These are phyloP conservation scores for Sebastiscus tertius DNA, from an alignment of 2,797 vertebrate species.

Conservation along the genomic window DNA sequence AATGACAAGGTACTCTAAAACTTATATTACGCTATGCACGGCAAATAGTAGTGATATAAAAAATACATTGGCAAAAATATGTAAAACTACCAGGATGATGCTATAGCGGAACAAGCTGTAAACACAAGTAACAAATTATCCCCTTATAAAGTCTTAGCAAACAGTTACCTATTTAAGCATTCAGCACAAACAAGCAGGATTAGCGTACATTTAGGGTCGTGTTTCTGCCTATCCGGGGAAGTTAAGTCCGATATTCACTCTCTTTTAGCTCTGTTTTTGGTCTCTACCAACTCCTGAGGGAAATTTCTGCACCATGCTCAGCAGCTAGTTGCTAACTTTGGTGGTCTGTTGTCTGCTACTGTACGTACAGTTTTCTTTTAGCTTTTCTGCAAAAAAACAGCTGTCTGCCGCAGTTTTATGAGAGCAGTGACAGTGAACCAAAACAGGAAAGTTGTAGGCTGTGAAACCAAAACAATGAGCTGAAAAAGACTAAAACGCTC, in stretches of 20 bases:
- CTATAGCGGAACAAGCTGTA: neutral
- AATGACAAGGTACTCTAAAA: neutral
- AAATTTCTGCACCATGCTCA: neutral
- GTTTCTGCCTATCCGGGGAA: neutral
- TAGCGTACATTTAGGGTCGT: neutral
- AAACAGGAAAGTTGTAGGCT: neutral
- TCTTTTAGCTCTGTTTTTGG: neutral
- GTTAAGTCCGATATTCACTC: neutral
- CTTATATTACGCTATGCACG: neutral
- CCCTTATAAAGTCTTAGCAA: neutral
- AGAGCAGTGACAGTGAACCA: neutral
- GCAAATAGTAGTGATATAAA: neutral
- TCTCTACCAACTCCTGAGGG: neutral
- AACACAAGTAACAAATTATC: neutral
- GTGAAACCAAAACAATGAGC: neutral
- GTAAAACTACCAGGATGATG: neutral
- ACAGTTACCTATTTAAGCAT: neutral
- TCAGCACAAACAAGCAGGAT: neutral
- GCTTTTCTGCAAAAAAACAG: neutral
- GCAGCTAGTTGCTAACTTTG: neutral
- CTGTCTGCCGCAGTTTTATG: neutral
- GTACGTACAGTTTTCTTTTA: neutral
- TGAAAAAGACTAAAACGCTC: too few relatives aligned
- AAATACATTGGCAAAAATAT: neutral
- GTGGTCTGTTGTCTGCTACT: neutral